A percentile compares a stretch with the other conserved stretches of the same genome.
Conservation (phyloP, 37 sponge, comb jelly and placozoan species). For the Cliona cf. orientalis region DNA sequence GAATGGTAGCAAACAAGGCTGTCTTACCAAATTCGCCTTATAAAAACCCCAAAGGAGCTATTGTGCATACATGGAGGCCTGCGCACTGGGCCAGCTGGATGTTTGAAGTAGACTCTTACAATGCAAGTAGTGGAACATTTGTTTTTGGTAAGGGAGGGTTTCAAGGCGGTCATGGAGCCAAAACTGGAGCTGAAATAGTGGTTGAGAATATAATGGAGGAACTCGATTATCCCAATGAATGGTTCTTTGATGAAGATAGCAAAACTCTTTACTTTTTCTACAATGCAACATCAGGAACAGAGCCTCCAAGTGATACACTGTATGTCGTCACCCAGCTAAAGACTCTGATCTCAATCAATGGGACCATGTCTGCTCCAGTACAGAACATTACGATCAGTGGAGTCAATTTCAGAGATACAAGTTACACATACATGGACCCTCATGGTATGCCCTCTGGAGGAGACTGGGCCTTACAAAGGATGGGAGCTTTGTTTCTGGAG, state of each 20-base stretch:
- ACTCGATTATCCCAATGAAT: conserved; percentile 71
- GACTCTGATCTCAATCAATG: conserved; percentile 30
- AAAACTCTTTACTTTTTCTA: conserved; percentile 58
- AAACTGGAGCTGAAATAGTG: conserved; percentile 48
- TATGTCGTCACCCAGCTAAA: conserved; percentile 43
- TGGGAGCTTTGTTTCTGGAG: conserved; percentile 68
- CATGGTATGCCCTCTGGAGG: conserved; percentile 76
- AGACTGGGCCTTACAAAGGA: conserved; percentile 62
- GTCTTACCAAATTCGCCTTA: conserved; percentile 61
- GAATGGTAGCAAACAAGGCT: conserved; percentile 36
- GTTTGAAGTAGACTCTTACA: conserved; percentile 53
- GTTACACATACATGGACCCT: conserved; percentile 56
- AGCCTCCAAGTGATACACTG: conserved; percentile 35
- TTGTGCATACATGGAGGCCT: conserved; percentile 68
- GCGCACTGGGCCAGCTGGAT: conserved; percentile 77
- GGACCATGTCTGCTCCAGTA: conserved; percentile 33
- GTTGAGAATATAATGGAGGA: conserved; percentile 68
- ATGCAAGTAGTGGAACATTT: conserved; percentile 20
- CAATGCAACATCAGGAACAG: conserved; percentile 26
- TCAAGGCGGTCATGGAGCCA: conserved; percentile 72
- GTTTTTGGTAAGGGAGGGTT: conserved; percentile 65
- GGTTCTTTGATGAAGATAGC: conserved; percentile 56
- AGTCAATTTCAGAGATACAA: conserved; percentile 58
- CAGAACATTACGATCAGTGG: conserved; percentile 21
- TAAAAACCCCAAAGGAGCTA: conserved; percentile 51